Evolutionary conservation across 37 sponge, comb jelly and placozoan genomes (phyloP), one percentile per base, ranked within the genome.

Genomic region (Cliona cf. orientalis): DNA sequence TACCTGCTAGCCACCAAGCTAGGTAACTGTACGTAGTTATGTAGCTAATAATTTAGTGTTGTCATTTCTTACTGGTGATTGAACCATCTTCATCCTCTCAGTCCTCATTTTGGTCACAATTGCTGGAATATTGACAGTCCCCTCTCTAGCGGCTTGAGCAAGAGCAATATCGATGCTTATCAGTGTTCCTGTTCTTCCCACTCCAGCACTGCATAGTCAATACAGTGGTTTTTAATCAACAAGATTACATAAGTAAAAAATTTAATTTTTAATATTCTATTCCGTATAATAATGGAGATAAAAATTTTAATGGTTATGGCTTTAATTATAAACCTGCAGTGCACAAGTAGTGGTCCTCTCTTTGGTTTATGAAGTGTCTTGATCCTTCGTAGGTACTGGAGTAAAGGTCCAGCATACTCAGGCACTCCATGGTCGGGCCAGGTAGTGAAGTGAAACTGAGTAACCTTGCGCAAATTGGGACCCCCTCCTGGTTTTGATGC

Each of bases 361-460:
- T 56, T 53, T 11, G 44, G 46, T 34, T 77, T 59, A 32, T 75
- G 72, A 44, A 71, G 57, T 17, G 78, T 31, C 45, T 81, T 84
- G 62, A 90, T 75, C 34, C 83, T 45, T 22, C 67, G 57, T 3
- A 91, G 81, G 61, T 74, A 93, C 65, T 53, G 72, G 44, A 93
- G 80, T 5, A 86, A 31, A 14, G 88, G 76, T 19, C 83, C 87
- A 34, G 88, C 79, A 75, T 86, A 90, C 68, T 82, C 66, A 0
- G 94, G 94, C 5, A 93, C 92, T 5, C 94, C 94, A 25, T 91
- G 92, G 64, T 95, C 92, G 58, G 96, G 96, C 96, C 96, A 95
- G 42, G 78, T 42, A 29, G 75, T 89, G 75, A 93, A 93, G 82
- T 93, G 94, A 61, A 81, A 90, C 39, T 93, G 94, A 45, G 55